phyloP scores from a whole-genome alignment of 2,888 invertebrate genomes.

The Perdita meconis region DNA sequence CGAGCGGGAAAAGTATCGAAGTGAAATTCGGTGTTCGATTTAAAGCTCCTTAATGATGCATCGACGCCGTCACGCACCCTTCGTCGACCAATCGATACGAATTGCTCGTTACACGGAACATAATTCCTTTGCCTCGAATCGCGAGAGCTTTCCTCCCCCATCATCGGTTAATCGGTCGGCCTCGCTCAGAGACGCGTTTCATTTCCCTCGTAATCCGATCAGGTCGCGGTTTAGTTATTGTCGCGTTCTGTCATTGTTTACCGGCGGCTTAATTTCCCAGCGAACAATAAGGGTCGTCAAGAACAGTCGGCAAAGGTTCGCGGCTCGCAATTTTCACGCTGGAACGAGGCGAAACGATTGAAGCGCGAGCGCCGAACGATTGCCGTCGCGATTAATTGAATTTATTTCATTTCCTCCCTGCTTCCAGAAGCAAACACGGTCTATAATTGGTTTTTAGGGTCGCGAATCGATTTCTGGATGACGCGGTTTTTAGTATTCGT shows the following conservation, averaged over 20 bases:
- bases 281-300: conserved; percentile 20
- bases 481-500: background rate
- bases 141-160: background rate
- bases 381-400: conserved; percentile 15
- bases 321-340: background rate
- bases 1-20: background rate
- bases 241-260: conserved; percentile 26
- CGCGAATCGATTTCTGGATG: background rate
- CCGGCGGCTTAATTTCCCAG: conserved; percentile 13
- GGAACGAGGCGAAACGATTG: background rate
- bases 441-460: conserved; percentile 16
- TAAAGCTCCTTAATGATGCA: background rate
- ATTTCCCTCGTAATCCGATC: conserved; percentile 40
- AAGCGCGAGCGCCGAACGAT: conserved; percentile 9
- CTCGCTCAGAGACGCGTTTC: conserved; percentile 25
- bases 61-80: too few relatives aligned
- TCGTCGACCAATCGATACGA: conserved; percentile 12
- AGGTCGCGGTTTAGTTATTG: conserved; percentile 27
- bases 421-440: background rate
- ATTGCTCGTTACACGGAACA: conserved; percentile 1
- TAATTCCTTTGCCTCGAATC: conserved; percentile 2
- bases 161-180: conserved; percentile 14
- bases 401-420: background rate
- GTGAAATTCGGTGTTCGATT: background rate
- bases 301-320: background rate